Evolutionary conservation across 2,888 invertebrate species (phyloP).

Genomic region (Bombyx huttoni): DNA sequence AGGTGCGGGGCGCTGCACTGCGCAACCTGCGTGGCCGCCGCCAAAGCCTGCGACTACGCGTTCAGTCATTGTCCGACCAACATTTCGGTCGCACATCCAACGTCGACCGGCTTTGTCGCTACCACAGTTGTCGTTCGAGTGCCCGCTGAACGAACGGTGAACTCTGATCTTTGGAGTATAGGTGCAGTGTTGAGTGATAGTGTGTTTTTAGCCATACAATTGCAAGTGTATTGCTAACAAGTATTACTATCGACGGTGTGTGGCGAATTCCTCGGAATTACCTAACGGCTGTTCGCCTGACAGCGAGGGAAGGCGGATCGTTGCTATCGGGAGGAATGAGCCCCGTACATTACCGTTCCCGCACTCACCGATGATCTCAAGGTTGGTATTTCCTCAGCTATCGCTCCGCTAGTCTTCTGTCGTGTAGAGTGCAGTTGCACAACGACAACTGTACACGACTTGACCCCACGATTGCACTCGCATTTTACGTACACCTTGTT

Average conservation of each 20-base stretch:
- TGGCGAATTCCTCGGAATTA: conserved; percentile 52
- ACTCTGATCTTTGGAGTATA: conserved; percentile 51
- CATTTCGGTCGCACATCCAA: conserved; percentile 52
- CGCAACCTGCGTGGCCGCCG: conserved; percentile 40
- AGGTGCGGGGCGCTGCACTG: conserved; percentile 15
- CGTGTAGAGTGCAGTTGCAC: not conserved
- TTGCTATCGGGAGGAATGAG: conserved; percentile 69
- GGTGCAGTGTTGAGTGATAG: conserved; percentile 65
- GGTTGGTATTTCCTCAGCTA: conserved; percentile 32
- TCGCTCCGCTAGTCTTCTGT: not conserved
- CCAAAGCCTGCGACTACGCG: conserved; percentile 42
- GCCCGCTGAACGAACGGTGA: conserved; percentile 55
- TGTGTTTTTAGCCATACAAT: conserved; percentile 68
- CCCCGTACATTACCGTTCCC: conserved; percentile 61
- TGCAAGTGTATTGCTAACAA: conserved; percentile 65
- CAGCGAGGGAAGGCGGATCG: conserved; percentile 62
- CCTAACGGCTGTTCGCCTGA: conserved; percentile 64
- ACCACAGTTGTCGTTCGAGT: conserved; percentile 51
- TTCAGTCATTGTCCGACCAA: conserved; percentile 67
- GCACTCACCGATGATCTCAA: conserved; percentile 72
- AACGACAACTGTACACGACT: conserved; percentile 33
- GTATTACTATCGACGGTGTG: conserved; percentile 49
- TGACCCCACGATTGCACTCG: conserved; percentile 45
- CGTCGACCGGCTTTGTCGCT: conserved; percentile 50
- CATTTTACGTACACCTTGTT: conserved; percentile 34